A percentile compares a stretch with the other conserved stretches of the same genome.
Conservation (phyloP, 2,797 vertebrate genomes). For the Phataginus tetradactyla region DNA sequence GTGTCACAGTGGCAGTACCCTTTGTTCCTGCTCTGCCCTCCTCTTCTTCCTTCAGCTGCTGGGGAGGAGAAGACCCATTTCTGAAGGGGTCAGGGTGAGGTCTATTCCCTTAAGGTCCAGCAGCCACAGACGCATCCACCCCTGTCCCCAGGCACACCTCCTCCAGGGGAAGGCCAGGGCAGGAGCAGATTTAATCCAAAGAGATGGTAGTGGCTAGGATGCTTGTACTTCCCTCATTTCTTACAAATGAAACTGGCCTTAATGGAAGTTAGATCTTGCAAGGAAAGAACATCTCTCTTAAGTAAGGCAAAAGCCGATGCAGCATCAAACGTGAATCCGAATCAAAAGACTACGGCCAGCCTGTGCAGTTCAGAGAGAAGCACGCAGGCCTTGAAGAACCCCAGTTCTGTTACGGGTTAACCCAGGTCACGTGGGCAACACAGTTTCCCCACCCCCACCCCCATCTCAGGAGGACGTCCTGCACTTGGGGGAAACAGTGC, state of each 20-base stretch:
- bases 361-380: not conserved
- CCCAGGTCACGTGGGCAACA: not conserved
- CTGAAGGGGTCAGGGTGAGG: constrained; percentile 12
- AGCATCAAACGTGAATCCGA: not conserved
- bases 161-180: not conserved
- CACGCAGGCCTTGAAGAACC: not conserved
- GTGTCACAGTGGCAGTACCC: not conserved
- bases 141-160: not conserved
- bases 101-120: not conserved
- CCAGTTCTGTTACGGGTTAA: not conserved
- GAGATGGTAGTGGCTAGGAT: not conserved
- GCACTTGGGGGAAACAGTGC: not conserved
- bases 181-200: not conserved
- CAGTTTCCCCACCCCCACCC: not conserved
- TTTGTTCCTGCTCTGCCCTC: not conserved
- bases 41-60: not conserved
- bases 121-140: not conserved
- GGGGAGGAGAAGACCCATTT: constrained; percentile 23
- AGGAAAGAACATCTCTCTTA: not conserved
- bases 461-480: not conserved
- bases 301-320: not conserved
- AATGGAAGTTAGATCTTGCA: not conserved
- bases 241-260: not conserved
- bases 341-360: not conserved
- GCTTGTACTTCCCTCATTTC: not conserved